Base-by-base conservation (phyloP, 1,140 invertebrate species). In the Nasonia longicornis region DNA sequence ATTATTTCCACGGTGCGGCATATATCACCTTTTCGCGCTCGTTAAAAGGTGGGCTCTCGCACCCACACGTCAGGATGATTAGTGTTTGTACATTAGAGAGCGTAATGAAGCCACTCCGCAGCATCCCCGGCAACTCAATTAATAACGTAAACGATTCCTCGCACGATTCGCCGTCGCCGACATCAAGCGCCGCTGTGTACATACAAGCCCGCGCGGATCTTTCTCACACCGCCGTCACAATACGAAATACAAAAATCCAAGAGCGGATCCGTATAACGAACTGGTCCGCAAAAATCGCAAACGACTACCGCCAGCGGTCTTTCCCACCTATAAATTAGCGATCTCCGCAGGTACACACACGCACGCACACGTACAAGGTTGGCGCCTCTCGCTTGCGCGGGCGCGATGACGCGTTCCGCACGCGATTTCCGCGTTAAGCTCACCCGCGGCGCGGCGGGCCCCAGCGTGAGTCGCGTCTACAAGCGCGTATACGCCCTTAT, bases 391-490 rank as follows among this genome's bases (percentile, higher is more conserved):
- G 85, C 31, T 82, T 84, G 85, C 85, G 86, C 52, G 85, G 85
- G 86, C 52, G 20, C 52, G 52, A 58, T 85, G 83, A 84, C 84
- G 84, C 82, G 79, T 72, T 81, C 82, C 86, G 86, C 89, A 89
- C 88, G 89, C 89, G 88, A 90, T 90, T 89, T 87, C 88, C 87
- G 86, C 89, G 88, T 90, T 90, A 90, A 88, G 31, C 66, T 67
- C 87, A 86, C 88, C 88, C 86, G 86, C 85, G 85, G 85, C 35
- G 31, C 52, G 2, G 3, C 16, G 75, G 89, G 75, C 88, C 88
- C 83, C 88, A 90, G 87, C 86, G 84, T 87, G 86, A 89, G 87
- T 86, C 88, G 26, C 26, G 26, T 87, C 86, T 86, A 88, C 87
- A 89, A 89, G 87, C 84, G 86, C 87, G 82, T 82, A 85, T 73